A percentile compares a stretch with the other conserved stretches of the same genome.
These are phyloP conservation scores for Epiblema foenella DNA, from an alignment of 2,888 invertebrate genomes.

Conservation along the genomic window DNA sequence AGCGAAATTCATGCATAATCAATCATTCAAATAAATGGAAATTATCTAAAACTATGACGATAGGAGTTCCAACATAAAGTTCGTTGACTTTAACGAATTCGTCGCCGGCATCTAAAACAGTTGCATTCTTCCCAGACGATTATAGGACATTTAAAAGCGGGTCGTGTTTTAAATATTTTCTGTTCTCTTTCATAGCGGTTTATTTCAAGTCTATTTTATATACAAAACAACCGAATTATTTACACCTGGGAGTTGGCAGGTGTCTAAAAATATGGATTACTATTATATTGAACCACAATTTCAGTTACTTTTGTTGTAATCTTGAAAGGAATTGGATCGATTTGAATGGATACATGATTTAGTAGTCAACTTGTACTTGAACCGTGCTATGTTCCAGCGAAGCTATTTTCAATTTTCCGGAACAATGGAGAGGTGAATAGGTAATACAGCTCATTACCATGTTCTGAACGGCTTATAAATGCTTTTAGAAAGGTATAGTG, in stretches of 20 bases:
- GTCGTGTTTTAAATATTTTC: slow-evolving; percentile 11
- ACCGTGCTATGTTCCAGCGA: slow-evolving; percentile 62
- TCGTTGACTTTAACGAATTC: slow-evolving; percentile 36
- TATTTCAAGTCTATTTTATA: slow-evolving; percentile 2
- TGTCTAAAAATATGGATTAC: slow-evolving; percentile 28
- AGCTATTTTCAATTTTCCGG: slow-evolving; percentile 82
- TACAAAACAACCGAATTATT: slow-evolving; percentile 23
- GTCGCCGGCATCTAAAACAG: slow-evolving; percentile 38
- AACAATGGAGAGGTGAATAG: slow-evolving; percentile 74
- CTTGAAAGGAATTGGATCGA: too few species aligned
- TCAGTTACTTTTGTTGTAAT: slow-evolving; percentile 36
- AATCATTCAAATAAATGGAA: slow-evolving; percentile 57
- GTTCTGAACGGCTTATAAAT: slow-evolving; percentile 54
- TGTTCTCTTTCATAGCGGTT: slow-evolving; percentile 25
- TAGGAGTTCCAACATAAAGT: slow-evolving; percentile 25
- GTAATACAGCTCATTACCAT: slow-evolving; percentile 65
- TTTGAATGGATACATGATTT: slow-evolving; percentile 48
- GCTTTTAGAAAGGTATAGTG: slow-evolving; percentile 50
- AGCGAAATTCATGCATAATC: slow-evolving; percentile 48
- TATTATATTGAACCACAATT: slow-evolving; percentile 21
- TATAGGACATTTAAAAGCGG: slow-evolving; percentile 33
- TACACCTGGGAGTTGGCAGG: slow-evolving; percentile 35
- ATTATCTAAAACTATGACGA: slow-evolving; percentile 27
- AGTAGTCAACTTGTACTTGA: slow-evolving; percentile 77
- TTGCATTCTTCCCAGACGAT: slow-evolving; percentile 42